These are phyloP conservation scores for Fopius arisanus DNA, from an alignment of 1,140 invertebrate genomes.

Conservation along the genomic window DNA sequence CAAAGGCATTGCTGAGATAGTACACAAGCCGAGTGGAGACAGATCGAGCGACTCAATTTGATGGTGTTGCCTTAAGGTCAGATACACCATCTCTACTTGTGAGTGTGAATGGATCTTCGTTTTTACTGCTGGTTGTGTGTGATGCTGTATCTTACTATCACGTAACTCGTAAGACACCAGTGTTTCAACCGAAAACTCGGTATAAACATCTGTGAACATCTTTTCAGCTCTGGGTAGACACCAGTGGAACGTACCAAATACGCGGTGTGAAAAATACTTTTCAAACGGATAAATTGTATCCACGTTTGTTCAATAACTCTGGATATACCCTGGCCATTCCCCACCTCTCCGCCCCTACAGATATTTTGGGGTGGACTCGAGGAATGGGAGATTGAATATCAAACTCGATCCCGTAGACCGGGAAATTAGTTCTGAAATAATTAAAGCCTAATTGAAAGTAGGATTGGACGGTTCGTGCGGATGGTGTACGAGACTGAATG, in stretches of 20 bases:
- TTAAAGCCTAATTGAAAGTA: neutral
- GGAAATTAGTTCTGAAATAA: neutral
- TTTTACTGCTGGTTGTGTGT: neutral
- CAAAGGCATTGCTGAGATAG: neutral
- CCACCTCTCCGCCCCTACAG: neutral
- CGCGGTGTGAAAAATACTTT: neutral
- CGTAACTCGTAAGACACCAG: conserved; percentile 27
- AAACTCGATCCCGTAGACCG: neutral
- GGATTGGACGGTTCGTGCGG: neutral
- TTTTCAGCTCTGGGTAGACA: conserved; percentile 29
- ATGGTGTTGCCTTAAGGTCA: neutral
- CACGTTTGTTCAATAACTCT: conserved; percentile 22
- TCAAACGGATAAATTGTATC: conserved; percentile 28
- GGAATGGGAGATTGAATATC: neutral
- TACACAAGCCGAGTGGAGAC: neutral
- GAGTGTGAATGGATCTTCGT: too few species aligned
- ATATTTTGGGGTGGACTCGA: neutral
- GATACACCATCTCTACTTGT: neutral
- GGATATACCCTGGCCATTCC: neutral
- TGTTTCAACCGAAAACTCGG: conserved; percentile 32
- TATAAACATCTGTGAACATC: conserved; percentile 36
- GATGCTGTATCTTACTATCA: conserved; percentile 10
- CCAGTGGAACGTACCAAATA: neutral
- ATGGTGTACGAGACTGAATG: neutral
- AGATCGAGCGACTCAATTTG: neutral